These are phyloP conservation scores for Plecotus auritus DNA, from an alignment of 2,113 vertebrate genomes.

Conservation along the genomic window DNA sequence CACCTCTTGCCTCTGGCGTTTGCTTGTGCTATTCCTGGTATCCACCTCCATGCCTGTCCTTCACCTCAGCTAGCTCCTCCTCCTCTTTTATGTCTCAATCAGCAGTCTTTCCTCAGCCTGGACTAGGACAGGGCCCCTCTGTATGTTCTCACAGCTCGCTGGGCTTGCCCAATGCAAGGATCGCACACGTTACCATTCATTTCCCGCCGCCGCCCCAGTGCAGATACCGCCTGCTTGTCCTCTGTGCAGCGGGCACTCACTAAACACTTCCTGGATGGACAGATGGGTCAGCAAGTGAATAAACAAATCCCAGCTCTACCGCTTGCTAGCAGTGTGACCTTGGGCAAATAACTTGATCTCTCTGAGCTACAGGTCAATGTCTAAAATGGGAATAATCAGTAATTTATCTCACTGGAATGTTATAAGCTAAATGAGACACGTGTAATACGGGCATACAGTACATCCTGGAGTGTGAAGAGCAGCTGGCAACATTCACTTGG, in stretches of 20 bases:
- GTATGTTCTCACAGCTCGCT: not conserved
- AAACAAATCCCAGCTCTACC: not conserved
- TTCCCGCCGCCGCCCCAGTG: not conserved
- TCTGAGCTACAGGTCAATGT: not conserved
- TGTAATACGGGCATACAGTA: not conserved
- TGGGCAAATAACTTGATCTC: not conserved
- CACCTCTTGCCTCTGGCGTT: not conserved
- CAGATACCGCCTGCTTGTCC: rapidly evolving
- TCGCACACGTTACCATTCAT: rapidly evolving
- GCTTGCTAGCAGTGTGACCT: not conserved
- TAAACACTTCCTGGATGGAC: not conserved
- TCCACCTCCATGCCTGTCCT: not conserved
- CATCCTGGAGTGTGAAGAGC: not conserved
- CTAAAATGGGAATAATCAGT: not conserved
- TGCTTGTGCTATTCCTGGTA: not conserved
- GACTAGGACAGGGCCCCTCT: not conserved
- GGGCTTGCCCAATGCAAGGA: not conserved
- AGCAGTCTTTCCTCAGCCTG: not conserved
- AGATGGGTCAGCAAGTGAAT: not conserved
- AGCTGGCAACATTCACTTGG: rapidly evolving
- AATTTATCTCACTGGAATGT: not conserved
- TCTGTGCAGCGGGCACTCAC: rapidly evolving
- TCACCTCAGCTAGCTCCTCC: not conserved
- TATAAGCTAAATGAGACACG: not conserved
- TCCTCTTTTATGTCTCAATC: not conserved